Conservation (phyloP, 2,797 vertebrate species). For the Sus cebifrons region DNA sequence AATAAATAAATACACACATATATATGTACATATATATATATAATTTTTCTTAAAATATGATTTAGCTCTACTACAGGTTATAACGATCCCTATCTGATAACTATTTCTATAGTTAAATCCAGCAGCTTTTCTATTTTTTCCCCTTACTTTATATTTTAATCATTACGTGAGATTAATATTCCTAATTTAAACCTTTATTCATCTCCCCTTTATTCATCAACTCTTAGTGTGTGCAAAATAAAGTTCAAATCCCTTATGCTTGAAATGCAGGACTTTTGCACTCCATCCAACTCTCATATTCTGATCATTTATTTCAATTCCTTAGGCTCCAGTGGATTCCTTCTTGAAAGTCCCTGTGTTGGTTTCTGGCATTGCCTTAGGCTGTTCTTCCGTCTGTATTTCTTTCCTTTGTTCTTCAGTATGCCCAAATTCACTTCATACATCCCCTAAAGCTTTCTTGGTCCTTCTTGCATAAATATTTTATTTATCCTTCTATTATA, state of each 20-base stretch:
- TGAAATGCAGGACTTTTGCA: neutral
- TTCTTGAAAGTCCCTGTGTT: neutral
- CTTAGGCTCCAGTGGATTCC: neutral
- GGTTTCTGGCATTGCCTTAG: neutral
- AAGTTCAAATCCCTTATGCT: neutral
- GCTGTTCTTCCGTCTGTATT: neutral
- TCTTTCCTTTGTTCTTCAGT: neutral
- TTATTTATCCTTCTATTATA: neutral
- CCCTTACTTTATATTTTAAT: slow-evolving; percentile 31
- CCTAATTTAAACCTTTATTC: slow-evolving; percentile 46
- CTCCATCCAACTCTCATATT: neutral
- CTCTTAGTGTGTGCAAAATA: slow-evolving; percentile 39
- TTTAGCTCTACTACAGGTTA: neutral
- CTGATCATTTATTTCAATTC: slow-evolving; percentile 13
- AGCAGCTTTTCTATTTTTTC: neutral
- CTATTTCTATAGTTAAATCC: slow-evolving; percentile 42
- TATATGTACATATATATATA: neutral
- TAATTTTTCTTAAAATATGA: slow-evolving; percentile 5
- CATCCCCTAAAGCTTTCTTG: slow-evolving; percentile 8
- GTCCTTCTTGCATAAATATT: neutral
- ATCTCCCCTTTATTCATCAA: slow-evolving; percentile 2
- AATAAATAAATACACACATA: no score
- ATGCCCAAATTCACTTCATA: neutral
- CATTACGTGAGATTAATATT: slow-evolving; percentile 12
- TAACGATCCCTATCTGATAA: neutral